Evolutionary conservation across 35 echinoderm and acorn worm genomes (phyloP), one percentile per base, ranked within the genome.

Genomic region (Apostichopus japonicus): DNA sequence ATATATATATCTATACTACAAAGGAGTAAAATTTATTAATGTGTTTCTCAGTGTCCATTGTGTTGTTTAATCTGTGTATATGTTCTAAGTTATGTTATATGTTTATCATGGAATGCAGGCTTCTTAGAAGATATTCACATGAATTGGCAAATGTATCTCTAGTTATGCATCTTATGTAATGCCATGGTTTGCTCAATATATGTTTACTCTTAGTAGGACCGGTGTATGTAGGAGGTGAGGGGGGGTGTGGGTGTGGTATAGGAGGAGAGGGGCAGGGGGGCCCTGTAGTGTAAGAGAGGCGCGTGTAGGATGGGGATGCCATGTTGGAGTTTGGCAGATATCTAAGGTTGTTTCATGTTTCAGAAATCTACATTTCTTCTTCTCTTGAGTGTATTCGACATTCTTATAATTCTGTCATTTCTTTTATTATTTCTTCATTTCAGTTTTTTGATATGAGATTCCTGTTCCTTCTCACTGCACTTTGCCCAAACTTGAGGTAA

Each of bases 401-500:
- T 13, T 10, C 7, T 16, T 80, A 4, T 80, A 51, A 77, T 77
- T 19, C 53, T 80, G 33, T 44, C 27, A 0, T 83, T 65, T 84
- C 25, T 84, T 65, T 56, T 44, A n/a, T 65, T 52, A 21, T 94
- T 90, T 92, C 1, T 78, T 87, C 56, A 3, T 54, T 83, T 53
- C 80, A 95, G 90, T 98, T 94, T 65, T 98, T 94, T 79, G 96
- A 98, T 83, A 94, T 98, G 92, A 88, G 96, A 19, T 88, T 98
- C 13, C 72, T 98, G 16, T 98, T 98, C 56, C 86, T 98, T 6
- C 81, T 98, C 25, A 98, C 96, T 65, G 96, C 96, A 54, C 90
- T 98, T 5, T 92, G 90, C 79, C 94, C 92, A 58, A 78, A 94
- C 54, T 78, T 93, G 80, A 98, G 96, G 96, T 98, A 72, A 90